phyloP scores from a whole-genome alignment of 2,113 vertebrate species.

The Romanogobio albipinnatus region DNA sequence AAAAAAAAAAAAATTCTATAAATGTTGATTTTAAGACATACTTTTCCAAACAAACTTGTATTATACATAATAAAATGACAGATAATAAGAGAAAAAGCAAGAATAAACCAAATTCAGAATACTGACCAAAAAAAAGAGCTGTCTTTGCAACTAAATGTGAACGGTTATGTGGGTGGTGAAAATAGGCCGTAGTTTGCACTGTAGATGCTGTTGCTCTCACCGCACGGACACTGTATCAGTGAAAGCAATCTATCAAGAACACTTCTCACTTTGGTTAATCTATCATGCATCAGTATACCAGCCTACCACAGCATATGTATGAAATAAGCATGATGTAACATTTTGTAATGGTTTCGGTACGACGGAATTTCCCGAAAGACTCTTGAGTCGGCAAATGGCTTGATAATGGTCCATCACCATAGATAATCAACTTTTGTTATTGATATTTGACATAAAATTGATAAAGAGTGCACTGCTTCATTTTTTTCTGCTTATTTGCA shows the following conservation, averaged over 20 bases:
- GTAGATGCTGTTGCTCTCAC: neutral
- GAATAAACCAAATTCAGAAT: neutral
- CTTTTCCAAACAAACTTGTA: neutral
- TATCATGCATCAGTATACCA: neutral
- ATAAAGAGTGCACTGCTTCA: neutral
- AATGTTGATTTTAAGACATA: neutral
- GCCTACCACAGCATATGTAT: neutral
- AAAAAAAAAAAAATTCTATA: too few species aligned
- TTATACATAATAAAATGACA: neutral
- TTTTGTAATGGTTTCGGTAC: neutral
- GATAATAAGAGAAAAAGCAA: neutral
- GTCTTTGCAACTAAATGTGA: neutral
- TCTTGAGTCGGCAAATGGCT: neutral
- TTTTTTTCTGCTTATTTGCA: neutral
- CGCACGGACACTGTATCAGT: neutral
- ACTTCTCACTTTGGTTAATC: slow-evolving; percentile 30
- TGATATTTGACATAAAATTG: neutral
- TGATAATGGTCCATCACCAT: neutral
- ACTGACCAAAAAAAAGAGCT: slow-evolving; percentile 5
- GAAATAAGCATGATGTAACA: neutral
- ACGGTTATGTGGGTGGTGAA: slow-evolving; percentile 46
- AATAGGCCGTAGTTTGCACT: slow-evolving; percentile 36
- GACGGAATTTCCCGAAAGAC: neutral
- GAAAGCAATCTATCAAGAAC: slow-evolving; percentile 43
- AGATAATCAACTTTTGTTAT: slow-evolving; percentile 14